Evolutionary conservation across 37 sponge, comb jelly and placozoan genomes (phyloP).

Genomic region (Mnemiopsis leidyi): DNA sequence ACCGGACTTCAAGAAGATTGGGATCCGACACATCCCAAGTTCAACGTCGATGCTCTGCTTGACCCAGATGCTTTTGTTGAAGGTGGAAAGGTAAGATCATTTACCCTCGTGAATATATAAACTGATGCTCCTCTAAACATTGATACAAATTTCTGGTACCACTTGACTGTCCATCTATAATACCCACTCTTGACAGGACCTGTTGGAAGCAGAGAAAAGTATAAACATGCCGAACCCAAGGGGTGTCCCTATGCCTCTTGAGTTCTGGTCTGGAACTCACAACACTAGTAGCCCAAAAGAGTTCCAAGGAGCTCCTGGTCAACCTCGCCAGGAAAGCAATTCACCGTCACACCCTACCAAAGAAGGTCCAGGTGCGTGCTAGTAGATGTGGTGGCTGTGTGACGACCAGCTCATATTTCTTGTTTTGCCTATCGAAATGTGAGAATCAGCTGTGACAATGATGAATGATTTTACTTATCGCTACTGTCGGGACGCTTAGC

Average conservation of each 20-base stretch:
- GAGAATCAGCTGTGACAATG: too few relatives aligned
- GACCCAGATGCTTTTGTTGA: constrained; percentile 52
- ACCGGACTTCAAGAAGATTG: constrained; percentile 56
- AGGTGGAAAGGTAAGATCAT: constrained; percentile 57
- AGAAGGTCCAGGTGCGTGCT: constrained; percentile 49
- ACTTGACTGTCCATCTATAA: too few relatives aligned
- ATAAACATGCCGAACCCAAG: background rate
- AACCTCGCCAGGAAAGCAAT: background rate
- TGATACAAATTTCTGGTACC: background rate
- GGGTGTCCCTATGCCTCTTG: background rate
- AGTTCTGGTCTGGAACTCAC: constrained; percentile 21
- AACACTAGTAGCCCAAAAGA: constrained; percentile 36
- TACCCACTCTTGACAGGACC: background rate
- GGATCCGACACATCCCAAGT: constrained; percentile 62
- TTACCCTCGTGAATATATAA: too few relatives aligned
- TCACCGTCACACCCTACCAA: background rate
- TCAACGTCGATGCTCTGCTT: constrained; percentile 37
- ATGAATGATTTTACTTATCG: too few relatives aligned
- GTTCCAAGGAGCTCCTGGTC: background rate
- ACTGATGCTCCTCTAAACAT: too few relatives aligned
- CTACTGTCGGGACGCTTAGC: too few relatives aligned
- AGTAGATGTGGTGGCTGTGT: too few relatives aligned
- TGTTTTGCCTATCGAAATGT: too few relatives aligned
- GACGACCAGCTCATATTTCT: too few relatives aligned
- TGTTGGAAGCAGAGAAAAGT: constrained; percentile 60